Evolutionary conservation across 1,140 invertebrate genomes (phyloP), one percentile per base, ranked within the genome.

Genomic region (Physella acuta): DNA sequence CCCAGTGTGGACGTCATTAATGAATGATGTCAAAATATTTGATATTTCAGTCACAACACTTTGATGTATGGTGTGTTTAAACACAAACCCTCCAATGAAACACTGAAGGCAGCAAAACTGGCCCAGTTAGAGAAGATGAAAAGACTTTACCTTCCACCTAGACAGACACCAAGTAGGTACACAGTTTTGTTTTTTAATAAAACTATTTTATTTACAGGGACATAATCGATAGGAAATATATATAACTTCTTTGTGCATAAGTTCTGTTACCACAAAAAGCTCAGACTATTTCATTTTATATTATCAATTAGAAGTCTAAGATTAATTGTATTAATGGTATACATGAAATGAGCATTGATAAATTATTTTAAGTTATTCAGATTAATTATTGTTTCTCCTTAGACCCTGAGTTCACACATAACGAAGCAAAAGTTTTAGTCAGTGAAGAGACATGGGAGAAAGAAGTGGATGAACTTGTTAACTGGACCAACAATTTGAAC

Each of bases 381-480:
- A 11, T 37, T 11, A 20, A 60, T 1, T n/a, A n/a, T n/a, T n/a
- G n/a, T n/a, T n/a, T n/a, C n/a, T n/a, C n/a, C n/a, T n/a, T n/a
- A n/a, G n/a, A n/a, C n/a, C n/a, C n/a, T n/a, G n/a, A n/a, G n/a
- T n/a, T n/a, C n/a, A n/a, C n/a, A n/a, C n/a, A n/a, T n/a, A n/a
- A n/a, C n/a, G n/a, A n/a, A n/a, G n/a, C n/a, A n/a, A n/a, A n/a
- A n/a, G n/a, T n/a, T n/a, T n/a, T n/a, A n/a, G n/a, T 11, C n/a
- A 28, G 39, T 28, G 33, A 68, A 51, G 72, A 68, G 17, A 77
- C 73, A 52, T 82, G 76, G 75, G 81, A 83, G 51, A 76, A 81
- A 39, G 81, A 83, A 68, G 81, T 82, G 24, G 80, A 83, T 66
- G 80, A 83, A 66, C 71, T 83, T 20, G 79, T 83, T 1, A 73